Conservation (phyloP, 2,797 vertebrate species). For the Rhinella marina region DNA sequence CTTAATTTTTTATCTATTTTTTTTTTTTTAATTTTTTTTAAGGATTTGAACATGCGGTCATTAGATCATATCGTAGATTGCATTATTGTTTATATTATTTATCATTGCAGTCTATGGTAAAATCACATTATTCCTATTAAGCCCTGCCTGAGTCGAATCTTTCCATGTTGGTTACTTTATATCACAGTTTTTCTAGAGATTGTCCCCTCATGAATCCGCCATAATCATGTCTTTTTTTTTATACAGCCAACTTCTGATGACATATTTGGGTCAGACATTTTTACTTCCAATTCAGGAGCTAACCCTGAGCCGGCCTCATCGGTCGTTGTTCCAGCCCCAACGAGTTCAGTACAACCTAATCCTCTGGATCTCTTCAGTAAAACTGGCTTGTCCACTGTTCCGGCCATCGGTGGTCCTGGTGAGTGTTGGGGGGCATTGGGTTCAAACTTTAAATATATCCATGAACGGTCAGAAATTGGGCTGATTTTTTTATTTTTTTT, state of each 20-base stretch:
- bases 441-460: too few species aligned
- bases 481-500: too few species aligned
- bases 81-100: too few species aligned
- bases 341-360: constrained; percentile 62
- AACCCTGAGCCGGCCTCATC: constrained; percentile 64
- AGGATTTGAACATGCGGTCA: too few species aligned
- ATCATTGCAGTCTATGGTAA: too few species aligned
- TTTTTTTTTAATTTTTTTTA: too few species aligned
- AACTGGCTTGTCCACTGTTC: constrained; percentile 62
- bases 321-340: constrained; percentile 61
- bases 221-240: not conserved
- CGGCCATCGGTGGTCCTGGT: constrained; percentile 79
- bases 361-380: constrained; percentile 80
- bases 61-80: too few species aligned
- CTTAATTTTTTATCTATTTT: too few species aligned
- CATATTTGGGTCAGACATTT: constrained; percentile 82
- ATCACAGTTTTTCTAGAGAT: not conserved
- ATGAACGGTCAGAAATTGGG: too few species aligned
- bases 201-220: too few species aligned
- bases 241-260: constrained; percentile 78
- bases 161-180: not conserved
- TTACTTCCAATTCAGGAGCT: constrained; percentile 70
- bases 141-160: too few species aligned
- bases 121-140: too few species aligned
- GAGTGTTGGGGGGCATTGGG: constrained; percentile 64